Evolutionary conservation across 2,113 vertebrate genomes (phyloP).

Genomic region (Hemiprocne comata): DNA sequence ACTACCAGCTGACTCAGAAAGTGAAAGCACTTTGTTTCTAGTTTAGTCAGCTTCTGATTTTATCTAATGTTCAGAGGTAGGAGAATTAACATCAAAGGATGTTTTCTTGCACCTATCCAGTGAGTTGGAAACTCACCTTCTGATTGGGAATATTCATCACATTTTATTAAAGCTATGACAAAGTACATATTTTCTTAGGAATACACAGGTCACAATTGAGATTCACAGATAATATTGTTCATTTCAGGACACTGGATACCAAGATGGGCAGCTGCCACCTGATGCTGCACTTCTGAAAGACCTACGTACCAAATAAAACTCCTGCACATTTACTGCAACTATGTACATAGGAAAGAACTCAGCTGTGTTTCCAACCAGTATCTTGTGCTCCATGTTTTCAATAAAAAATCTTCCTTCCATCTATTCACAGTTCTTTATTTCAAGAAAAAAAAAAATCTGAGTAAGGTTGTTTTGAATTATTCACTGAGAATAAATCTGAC

Average conservation of each 20-base stretch:
- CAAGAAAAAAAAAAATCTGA: not conserved
- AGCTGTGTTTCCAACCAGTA: not conserved
- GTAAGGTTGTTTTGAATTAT: not conserved
- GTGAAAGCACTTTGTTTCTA: not conserved
- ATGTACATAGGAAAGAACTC: not conserved
- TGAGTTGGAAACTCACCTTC: not conserved
- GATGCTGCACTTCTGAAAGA: not conserved
- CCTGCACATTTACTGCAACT: not conserved
- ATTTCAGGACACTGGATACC: not conserved
- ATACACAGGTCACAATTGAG: not conserved
- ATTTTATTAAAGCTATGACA: not conserved
- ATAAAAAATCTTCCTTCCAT: not conserved
- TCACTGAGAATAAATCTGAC: not conserved
- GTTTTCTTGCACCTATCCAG: not conserved
- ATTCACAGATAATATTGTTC: not conserved
- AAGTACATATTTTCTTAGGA: not conserved
- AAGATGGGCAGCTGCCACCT: not conserved
- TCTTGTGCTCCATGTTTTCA: not conserved
- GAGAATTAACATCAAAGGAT: not conserved
- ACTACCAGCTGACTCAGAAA: not conserved
- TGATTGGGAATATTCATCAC: not conserved
- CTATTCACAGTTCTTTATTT: not conserved
- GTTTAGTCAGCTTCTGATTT: not conserved
- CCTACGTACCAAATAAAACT: not conserved
- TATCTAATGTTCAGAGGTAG: not conserved